A percentile compares a stretch with the other conserved stretches of the same genome.
Conservation (phyloP, 2,888 invertebrate species). For the Formica aserva region DNA sequence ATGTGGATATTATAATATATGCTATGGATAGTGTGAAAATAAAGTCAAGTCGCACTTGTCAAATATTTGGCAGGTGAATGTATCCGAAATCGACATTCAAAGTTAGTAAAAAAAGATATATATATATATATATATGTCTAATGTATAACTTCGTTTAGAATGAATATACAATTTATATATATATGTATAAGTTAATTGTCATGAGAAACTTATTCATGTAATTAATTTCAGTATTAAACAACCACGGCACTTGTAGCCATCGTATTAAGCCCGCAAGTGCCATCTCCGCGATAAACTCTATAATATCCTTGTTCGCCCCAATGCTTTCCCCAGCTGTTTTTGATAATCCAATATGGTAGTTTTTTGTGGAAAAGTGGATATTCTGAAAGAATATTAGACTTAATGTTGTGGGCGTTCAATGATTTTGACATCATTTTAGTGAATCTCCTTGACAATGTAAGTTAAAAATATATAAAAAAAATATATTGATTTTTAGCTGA, state of each 20-base stretch:
- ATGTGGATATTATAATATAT: conserved; percentile 10
- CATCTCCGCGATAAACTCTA: conserved; percentile 96
- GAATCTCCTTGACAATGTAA: background rate
- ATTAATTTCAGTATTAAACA: conserved; percentile 72
- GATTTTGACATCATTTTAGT: background rate
- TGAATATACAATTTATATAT: conserved; percentile 28
- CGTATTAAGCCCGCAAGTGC: conserved; percentile 96
- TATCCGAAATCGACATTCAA: conserved; percentile 23
- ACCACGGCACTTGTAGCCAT: conserved; percentile 95
- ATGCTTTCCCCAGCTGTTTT: conserved; percentile 96
- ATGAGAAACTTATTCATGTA: conserved; percentile 51
- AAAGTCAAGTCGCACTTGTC: background rate
- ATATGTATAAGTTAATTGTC: conserved; percentile 54
- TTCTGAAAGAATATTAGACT: conserved; percentile 86
- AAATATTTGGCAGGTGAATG: conserved; percentile 35
- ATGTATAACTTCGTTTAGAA: conserved; percentile 59
- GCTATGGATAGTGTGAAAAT: background rate
- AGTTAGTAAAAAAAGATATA: conserved; percentile 63
- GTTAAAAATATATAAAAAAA: background rate
- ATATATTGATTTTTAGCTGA: background rate
- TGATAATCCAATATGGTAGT: conserved; percentile 96
- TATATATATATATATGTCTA: conserved; percentile 10
- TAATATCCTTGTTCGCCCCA: conserved; percentile 99
- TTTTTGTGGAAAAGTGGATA: conserved; percentile 93
- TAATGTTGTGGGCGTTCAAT: background rate